Evolutionary conservation across 2,113 vertebrate genomes (phyloP).

Genomic region (Phodopus roborovskii): DNA sequence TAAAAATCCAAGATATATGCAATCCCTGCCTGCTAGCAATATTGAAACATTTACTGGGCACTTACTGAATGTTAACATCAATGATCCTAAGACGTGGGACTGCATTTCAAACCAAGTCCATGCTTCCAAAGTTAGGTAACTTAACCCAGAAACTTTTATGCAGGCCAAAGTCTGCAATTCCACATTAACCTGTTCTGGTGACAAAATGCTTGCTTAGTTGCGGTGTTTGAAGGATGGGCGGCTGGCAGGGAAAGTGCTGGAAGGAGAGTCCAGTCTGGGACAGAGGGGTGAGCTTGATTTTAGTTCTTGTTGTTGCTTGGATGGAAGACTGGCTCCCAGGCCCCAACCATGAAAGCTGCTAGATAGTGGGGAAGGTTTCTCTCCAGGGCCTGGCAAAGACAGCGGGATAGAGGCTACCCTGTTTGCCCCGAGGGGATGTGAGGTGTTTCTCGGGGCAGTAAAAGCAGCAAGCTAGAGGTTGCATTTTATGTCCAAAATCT

Average conservation of each 20-base stretch:
- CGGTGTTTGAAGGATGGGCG: neutral
- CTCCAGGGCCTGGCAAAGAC: neutral
- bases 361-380: too few relatives aligned
- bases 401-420: neutral
- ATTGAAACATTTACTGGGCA: neutral
- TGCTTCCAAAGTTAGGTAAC: neutral
- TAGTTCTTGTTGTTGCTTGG: neutral
- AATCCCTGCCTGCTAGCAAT: neutral
- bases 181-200: neutral
- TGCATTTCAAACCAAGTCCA: neutral
- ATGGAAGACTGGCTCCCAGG: neutral
- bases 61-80: neutral
- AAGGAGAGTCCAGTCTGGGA: neutral
- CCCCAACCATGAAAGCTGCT: neutral
- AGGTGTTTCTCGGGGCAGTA: too few relatives aligned
- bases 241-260: neutral
- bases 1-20: neutral
- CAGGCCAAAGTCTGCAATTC: neutral
- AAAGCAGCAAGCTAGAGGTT: neutral
- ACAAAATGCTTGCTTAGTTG: neutral
- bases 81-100: neutral
- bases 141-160: neutral
- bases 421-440: neutral
- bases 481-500: neutral
- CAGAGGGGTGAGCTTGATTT: neutral